Evolutionary conservation across 2,888 invertebrate genomes (phyloP).

Genomic region (Thyatira batis): DNA sequence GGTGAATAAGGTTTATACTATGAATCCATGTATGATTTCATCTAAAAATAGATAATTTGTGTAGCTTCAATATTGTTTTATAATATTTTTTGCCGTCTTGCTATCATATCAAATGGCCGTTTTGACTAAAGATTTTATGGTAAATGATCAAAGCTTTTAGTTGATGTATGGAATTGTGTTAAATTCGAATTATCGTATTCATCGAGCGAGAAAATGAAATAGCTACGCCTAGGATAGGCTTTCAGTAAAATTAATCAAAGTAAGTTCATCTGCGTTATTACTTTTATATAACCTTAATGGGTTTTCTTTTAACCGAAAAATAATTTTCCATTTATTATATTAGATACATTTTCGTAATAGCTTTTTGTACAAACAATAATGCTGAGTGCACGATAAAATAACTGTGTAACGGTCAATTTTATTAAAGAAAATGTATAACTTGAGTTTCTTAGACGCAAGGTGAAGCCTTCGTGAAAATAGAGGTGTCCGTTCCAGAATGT

Average conservation of each 20-base stretch:
- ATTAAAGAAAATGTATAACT: not conserved
- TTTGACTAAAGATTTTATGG: not conserved
- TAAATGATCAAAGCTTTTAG: not conserved
- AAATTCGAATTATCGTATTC: not conserved
- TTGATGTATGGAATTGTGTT: no score
- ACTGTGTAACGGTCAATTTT: not conserved
- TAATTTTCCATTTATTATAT: not conserved
- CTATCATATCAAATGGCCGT: no score
- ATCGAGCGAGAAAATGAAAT: not conserved
- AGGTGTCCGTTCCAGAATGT: slow-evolving; percentile 8
- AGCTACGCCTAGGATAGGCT: not conserved
- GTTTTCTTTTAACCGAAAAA: not conserved
- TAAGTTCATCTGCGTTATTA: not conserved
- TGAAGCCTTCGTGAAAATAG: not conserved
- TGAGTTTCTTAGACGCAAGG: not conserved
- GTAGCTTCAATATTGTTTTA: no score
- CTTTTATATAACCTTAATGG: not conserved
- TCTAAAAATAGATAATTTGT: no score
- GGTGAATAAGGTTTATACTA: no score
- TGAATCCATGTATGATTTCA: no score
- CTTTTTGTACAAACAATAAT: not conserved
- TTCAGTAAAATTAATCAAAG: not conserved
- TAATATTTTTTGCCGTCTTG: no score
- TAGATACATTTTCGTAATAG: not conserved
- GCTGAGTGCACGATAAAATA: not conserved